phyloP scores from a whole-genome alignment of 2,113 vertebrate genomes.

The Anhinga rufa region DNA sequence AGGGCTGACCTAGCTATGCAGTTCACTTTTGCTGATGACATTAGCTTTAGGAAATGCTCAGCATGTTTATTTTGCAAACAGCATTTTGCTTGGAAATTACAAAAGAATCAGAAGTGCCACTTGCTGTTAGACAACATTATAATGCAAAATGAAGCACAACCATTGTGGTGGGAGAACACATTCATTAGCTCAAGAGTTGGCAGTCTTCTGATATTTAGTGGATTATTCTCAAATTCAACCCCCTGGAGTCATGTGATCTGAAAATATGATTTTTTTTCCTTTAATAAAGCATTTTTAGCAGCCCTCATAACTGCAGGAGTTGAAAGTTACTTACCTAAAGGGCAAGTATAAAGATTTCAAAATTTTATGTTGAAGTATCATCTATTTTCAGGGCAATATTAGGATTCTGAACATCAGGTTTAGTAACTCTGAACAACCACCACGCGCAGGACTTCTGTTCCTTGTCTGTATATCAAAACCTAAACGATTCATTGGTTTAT shows the following conservation, averaged over 20 bases:
- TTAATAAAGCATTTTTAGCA: not conserved
- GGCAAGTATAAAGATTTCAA: not conserved
- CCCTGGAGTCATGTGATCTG: not conserved
- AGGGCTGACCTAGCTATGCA: not conserved
- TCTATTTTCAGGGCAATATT: not conserved
- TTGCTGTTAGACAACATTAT: conserved; percentile 64
- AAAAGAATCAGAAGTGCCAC: conserved; percentile 61
- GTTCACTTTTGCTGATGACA: conserved; percentile 20
- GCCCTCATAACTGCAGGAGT: not conserved
- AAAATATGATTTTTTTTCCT: not conserved
- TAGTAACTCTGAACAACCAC: not conserved
- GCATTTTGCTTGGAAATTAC: conserved; percentile 43
- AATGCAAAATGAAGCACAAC: conserved; percentile 58
- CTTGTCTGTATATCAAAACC: not conserved
- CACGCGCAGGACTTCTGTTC: not conserved
- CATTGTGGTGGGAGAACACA: conserved; percentile 56
- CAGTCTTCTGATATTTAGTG: conserved; percentile 37
- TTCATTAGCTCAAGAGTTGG: conserved; percentile 57
- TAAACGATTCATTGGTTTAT: not conserved
- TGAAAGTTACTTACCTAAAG: not conserved
- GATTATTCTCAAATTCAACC: conserved; percentile 12
- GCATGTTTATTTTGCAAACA: conserved; percentile 61
- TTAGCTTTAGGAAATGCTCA: conserved; percentile 36
- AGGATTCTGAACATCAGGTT: not conserved
- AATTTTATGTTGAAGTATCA: not conserved